Evolutionary conservation across 1,140 invertebrate species (phyloP).

Genomic region (Vanessa tameamea): DNA sequence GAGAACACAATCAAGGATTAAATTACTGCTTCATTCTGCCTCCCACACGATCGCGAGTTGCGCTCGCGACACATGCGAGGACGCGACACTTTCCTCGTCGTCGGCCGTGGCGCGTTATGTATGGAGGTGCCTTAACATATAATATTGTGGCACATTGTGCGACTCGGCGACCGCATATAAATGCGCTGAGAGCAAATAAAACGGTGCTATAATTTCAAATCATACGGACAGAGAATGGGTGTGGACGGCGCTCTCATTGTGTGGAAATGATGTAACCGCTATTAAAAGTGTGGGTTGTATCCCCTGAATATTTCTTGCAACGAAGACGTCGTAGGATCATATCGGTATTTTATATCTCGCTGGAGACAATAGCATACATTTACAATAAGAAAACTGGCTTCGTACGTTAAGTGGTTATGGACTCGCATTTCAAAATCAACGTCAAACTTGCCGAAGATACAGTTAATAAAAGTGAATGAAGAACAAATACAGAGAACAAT

Average conservation of each 20-base stretch:
- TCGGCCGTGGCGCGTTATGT: conserved; percentile 45
- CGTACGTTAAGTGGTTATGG: conserved; percentile 66
- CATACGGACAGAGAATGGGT: conserved; percentile 80
- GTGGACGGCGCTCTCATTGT: conserved; percentile 79
- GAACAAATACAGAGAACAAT: not conserved
- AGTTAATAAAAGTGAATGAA: conserved; percentile 34
- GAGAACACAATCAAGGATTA: conserved; percentile 77
- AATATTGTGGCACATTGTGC: conserved; percentile 74
- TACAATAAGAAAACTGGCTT: conserved; percentile 74
- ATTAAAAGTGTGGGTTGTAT: conserved; percentile 80
- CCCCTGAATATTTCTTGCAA: conserved; percentile 79
- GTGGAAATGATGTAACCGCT: conserved; percentile 81
- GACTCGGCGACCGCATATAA: conserved; percentile 74
- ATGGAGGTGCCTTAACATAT: conserved; percentile 58
- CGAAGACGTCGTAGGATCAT: conserved; percentile 77
- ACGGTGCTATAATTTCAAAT: conserved; percentile 81
- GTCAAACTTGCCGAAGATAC: conserved; percentile 40
- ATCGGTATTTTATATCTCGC: conserved; percentile 79
- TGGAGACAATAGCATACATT: conserved; percentile 77
- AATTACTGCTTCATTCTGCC: conserved; percentile 74
- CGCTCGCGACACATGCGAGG: conserved; percentile 48
- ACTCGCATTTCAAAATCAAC: conserved; percentile 58
- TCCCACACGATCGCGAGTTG: conserved; percentile 63
- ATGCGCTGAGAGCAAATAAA: conserved; percentile 79
- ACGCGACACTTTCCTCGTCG: conserved; percentile 61